phyloP scores from a whole-genome alignment of 2,888 invertebrate genomes.

The Volucella inanis region DNA sequence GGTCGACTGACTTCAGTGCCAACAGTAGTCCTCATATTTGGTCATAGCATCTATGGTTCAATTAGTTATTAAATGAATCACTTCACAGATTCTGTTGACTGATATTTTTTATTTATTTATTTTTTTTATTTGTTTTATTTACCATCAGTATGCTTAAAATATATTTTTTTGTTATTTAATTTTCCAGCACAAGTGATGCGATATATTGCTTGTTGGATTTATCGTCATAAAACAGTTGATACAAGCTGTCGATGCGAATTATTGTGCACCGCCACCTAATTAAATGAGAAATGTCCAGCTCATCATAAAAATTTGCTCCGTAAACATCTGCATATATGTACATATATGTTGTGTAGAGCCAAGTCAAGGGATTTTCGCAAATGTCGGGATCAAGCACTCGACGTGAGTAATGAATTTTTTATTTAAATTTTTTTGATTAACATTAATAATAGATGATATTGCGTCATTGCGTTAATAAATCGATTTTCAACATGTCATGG shows the following conservation, averaged over 20 bases:
- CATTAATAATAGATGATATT: background rate
- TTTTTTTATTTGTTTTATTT: too few relatives aligned
- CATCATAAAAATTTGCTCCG: background rate
- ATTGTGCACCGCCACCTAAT: conserved; percentile 20
- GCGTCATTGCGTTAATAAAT: background rate
- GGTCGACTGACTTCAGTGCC: background rate
- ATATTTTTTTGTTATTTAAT: conserved; percentile 1
- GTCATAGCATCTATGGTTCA: background rate
- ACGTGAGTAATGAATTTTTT: conserved; percentile 1
- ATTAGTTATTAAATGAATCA: conserved; percentile 13
- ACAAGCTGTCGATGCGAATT: conserved; percentile 29
- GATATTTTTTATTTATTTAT: too few relatives aligned
- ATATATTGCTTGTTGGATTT: background rate
- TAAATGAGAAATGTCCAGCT: conserved; percentile 6
- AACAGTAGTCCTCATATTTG: background rate
- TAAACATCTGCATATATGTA: too few relatives aligned
- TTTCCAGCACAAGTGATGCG: background rate
- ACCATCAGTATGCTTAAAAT: too few relatives aligned
- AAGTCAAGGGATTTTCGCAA: background rate
- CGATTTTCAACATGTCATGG: background rate
- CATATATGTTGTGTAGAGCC: background rate
- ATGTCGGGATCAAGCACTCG: background rate
- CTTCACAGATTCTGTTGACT: background rate
- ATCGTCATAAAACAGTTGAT: background rate
- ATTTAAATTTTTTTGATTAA: background rate